Percentiles rank a stretch among this genome's conserved stretches.
Evolutionary conservation across 2,113 vertebrate species (phyloP).

Genomic region (Natator depressus): DNA sequence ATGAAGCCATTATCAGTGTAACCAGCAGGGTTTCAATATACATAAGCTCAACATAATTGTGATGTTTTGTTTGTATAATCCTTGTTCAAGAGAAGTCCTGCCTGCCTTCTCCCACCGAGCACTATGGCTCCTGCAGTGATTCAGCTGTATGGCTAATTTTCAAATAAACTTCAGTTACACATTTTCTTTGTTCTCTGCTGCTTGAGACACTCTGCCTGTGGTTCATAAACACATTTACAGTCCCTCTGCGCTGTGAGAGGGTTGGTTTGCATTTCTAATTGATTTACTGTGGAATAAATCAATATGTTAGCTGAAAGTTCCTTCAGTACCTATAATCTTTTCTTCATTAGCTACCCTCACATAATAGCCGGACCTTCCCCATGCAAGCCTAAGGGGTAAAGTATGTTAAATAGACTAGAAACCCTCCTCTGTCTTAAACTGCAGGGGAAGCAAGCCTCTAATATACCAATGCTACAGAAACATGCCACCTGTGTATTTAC

Average conservation of each 20-base stretch:
- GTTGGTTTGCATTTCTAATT: constrained; percentile 53
- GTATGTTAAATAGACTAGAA: not conserved
- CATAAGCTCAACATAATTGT: constrained; percentile 64
- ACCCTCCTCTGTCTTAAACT: not conserved
- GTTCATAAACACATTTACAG: constrained; percentile 59
- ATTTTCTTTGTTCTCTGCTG: constrained; percentile 55
- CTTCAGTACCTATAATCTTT: constrained; percentile 14
- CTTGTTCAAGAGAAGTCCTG: constrained; percentile 30
- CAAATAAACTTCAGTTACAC: constrained; percentile 54
- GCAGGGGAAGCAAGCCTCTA: not conserved
- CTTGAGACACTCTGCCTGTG: constrained; percentile 19
- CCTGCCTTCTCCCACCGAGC: constrained; percentile 15
- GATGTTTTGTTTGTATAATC: constrained; percentile 65
- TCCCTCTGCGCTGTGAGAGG: constrained; percentile 15
- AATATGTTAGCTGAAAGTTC: constrained; percentile 37
- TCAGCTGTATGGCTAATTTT: constrained; percentile 71
- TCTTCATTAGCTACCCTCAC: not conserved
- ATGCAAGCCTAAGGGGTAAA: not conserved
- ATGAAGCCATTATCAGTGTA: constrained; percentile 46
- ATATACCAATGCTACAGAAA: fast-evolving
- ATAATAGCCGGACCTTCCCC: not conserved
- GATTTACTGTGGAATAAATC: constrained; percentile 45
- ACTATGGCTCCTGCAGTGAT: constrained; percentile 37
- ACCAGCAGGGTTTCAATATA: constrained; percentile 70
- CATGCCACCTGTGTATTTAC: not conserved